Evolutionary conservation across 2,113 vertebrate genomes (phyloP), one percentile per base, ranked within the genome.

Genomic region (Phodopus roborovskii): DNA sequence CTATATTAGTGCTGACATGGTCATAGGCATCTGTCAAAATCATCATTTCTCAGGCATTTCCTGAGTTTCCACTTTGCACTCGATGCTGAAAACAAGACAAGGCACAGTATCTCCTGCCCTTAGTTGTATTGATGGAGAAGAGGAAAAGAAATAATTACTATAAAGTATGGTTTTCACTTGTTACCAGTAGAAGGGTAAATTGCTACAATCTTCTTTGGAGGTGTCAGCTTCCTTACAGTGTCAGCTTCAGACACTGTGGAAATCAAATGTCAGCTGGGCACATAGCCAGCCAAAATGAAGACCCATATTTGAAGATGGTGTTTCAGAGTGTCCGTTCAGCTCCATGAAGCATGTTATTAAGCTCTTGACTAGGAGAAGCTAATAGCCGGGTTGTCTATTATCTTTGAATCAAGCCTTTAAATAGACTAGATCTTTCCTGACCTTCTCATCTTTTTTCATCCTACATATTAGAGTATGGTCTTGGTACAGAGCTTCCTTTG

Each of bases 11-110:
- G 73, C 81, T 90, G 58, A 93, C 56, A 75, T 19, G 12, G 48
- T n/a, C 74, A 70, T 39, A 74, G 74, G 81, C 56, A 84, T 94
- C 13, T 22, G n/a, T 79, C 26, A 68, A 95, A 56, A 89, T 94
- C 78, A 77, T 95, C 42, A 28, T 71, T 95, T 86, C 79, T 92
- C 39, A 94, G 90, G 77, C 36, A 93, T 82, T 96, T 96, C 74
- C 56, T 83, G 36, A 94, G n/a, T 12, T 94, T 90, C 45, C 36
- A 78, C 86, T 82, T 89, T 56, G 62, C 12, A 74, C 28, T 92
- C 28, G 92, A 15, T 42, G 20, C 30, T 94, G 45, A 3, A 89
- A 95, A 56, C 16, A 92, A 92, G 83, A 30, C 48, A 88, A 96
- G 26, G 92, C 16, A 48, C 2, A 60, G 10, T 81, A 39, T 88